Conservation (phyloP, 2,113 vertebrate genomes). For the Rafetus swinhoei region DNA sequence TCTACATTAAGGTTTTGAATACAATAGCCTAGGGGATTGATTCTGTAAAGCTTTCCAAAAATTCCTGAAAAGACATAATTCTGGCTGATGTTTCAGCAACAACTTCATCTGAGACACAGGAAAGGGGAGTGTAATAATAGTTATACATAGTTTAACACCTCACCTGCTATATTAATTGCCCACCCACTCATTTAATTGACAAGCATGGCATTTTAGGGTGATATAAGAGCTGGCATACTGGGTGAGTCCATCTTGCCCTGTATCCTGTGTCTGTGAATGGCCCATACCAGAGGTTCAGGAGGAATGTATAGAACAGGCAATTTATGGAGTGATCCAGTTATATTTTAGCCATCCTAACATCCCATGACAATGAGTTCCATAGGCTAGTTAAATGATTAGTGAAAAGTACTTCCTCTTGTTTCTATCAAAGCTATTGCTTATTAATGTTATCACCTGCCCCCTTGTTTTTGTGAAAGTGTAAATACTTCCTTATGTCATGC, state of each 20-base stretch:
- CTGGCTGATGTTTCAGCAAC: background rate
- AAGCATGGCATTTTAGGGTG: background rate
- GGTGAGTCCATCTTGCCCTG: background rate
- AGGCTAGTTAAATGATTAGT: background rate
- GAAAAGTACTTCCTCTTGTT: background rate
- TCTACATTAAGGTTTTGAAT: background rate
- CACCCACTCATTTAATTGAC: background rate
- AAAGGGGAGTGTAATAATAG: background rate
- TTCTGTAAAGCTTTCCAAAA: background rate
- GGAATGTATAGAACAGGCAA: background rate
- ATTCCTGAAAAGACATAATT: background rate
- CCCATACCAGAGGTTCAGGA: background rate
- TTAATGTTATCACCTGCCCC: background rate
- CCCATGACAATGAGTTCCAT: background rate
- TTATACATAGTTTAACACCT: background rate
- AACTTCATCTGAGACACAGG: background rate
- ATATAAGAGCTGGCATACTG: background rate
- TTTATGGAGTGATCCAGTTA: background rate
- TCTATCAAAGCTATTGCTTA: background rate
- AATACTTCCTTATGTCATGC: too few relatives aligned
- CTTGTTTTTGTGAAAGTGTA: too few relatives aligned
- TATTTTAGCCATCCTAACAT: background rate
- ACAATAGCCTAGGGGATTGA: background rate
- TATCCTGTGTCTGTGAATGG: background rate
- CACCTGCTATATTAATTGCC: background rate